These are phyloP conservation scores for Numida meleagris DNA, from an alignment of 2,113 vertebrate species.

Conservation along the genomic window DNA sequence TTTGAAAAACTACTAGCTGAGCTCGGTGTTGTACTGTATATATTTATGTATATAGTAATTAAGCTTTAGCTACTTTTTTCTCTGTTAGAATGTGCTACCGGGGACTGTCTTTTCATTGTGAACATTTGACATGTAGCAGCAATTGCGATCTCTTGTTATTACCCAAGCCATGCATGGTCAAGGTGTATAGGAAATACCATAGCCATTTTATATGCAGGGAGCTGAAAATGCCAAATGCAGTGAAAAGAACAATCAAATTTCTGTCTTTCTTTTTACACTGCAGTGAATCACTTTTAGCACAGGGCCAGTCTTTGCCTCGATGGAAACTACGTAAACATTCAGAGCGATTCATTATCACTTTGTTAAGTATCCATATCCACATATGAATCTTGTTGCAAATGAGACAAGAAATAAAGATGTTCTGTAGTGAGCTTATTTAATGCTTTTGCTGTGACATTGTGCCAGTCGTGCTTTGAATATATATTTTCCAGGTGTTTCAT, in stretches of 20 bases:
- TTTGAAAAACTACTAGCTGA: not conserved
- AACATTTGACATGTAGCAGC: fast-evolving
- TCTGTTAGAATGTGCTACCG: not conserved
- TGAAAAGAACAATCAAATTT: not conserved
- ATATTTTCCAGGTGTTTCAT: not conserved
- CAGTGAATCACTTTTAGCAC: not conserved
- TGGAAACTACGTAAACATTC: not conserved
- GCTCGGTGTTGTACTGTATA: no score
- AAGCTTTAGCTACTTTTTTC: not conserved
- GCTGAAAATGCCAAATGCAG: not conserved
- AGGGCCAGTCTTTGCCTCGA: not conserved
- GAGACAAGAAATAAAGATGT: not conserved
- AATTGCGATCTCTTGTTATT: not conserved
- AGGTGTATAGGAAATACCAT: not conserved
- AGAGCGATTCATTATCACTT: not conserved
- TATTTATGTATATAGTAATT: not conserved
- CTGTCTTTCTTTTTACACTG: not conserved
- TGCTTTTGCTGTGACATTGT: not conserved
- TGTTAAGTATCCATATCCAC: not conserved
- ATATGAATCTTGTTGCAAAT: not conserved
- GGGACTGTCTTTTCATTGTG: not conserved
- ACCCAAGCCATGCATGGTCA: not conserved
- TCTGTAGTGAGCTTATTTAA: not conserved
- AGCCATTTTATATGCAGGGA: not conserved
- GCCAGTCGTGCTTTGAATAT: not conserved